A percentile compares a stretch with the other conserved stretches of the same genome.
Evolutionary conservation across 2,888 invertebrate species (phyloP).

Genomic region (Acronicta psi): DNA sequence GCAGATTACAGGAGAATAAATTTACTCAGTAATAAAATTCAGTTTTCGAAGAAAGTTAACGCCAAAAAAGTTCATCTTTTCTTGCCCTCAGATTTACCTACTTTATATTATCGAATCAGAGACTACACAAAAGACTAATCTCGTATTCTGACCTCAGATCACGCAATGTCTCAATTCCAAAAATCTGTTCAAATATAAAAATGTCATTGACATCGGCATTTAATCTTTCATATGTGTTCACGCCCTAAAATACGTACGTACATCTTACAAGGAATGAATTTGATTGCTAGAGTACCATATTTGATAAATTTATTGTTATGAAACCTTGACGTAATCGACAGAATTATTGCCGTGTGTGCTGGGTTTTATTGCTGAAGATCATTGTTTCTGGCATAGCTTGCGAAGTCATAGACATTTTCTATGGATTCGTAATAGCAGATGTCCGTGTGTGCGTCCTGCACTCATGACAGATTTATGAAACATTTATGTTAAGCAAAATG

Average conservation of each 20-base stretch:
- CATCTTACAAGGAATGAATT: constrained; percentile 42
- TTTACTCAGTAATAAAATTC: too few relatives aligned
- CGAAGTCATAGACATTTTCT: constrained; percentile 4
- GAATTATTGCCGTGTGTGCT: constrained; percentile 6
- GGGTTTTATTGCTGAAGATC: constrained; percentile 21
- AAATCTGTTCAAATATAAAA: constrained; percentile 23
- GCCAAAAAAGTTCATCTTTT: too few relatives aligned
- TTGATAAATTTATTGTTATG: constrained; percentile 40
- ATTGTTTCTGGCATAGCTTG: constrained; percentile 22
- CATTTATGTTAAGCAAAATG: constrained; percentile 16
- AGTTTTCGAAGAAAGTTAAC: too few relatives aligned
- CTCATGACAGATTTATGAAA: constrained; percentile 15
- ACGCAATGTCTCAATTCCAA: constrained; percentile 25
- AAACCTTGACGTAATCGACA: constrained; percentile 13
- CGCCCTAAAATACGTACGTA: constrained; percentile 3
- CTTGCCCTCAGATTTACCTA: too few relatives aligned
- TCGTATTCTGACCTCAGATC: constrained; percentile 36
- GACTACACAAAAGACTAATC: constrained; percentile 18
- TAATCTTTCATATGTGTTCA: constrained; percentile 19
- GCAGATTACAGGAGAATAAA: too few relatives aligned
- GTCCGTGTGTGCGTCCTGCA: background rate
- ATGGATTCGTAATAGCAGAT: constrained; percentile 2
- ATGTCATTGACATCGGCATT: constrained; percentile 31
- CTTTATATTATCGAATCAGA: too few relatives aligned
- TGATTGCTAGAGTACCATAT: constrained; percentile 49